Conservation (phyloP, 53 echinoderm and acorn worm genomes). For the Paelopatides confundens region DNA sequence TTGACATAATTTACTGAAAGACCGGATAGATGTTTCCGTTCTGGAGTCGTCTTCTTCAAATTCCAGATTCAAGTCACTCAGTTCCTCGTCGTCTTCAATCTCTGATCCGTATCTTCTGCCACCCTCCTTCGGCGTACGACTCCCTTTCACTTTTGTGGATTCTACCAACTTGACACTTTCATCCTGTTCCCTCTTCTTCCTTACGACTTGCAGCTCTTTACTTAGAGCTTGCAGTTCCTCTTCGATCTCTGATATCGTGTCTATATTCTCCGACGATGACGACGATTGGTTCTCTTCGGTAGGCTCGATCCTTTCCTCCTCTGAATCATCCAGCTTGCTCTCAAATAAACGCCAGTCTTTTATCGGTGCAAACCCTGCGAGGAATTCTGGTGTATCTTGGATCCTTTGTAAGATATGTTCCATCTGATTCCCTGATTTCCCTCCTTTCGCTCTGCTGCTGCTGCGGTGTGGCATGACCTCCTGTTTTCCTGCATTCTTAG, state of each 20-base stretch:
- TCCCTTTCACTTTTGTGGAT: not conserved
- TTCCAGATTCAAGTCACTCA: not conserved
- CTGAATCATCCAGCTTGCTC: not conserved
- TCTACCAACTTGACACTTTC: not conserved
- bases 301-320: too few species aligned
- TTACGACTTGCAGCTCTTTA: constrained; percentile 25
- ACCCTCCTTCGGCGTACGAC: not conserved
- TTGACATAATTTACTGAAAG: constrained; percentile 81
- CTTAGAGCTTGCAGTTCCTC: constrained; percentile 37
- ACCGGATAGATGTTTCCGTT: constrained; percentile 63
- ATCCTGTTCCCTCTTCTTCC: not conserved
- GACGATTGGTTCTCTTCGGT: not conserved
- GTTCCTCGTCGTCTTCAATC: constrained; percentile 73
- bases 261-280: constrained; percentile 9
- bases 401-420: not conserved
- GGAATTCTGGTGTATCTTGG: not conserved
- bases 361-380: not conserved
- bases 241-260: not conserved
- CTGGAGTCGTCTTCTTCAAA: constrained; percentile 51
- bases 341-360: not conserved
- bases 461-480: not conserved
- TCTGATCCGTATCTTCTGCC: constrained; percentile 61
- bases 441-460: too few species aligned
- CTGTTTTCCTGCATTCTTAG: not conserved
- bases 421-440: not conserved